Evolutionary conservation across 2,888 invertebrate genomes (phyloP), one percentile per base, ranked within the genome.

Genomic region (Meandrusa payeni): DNA sequence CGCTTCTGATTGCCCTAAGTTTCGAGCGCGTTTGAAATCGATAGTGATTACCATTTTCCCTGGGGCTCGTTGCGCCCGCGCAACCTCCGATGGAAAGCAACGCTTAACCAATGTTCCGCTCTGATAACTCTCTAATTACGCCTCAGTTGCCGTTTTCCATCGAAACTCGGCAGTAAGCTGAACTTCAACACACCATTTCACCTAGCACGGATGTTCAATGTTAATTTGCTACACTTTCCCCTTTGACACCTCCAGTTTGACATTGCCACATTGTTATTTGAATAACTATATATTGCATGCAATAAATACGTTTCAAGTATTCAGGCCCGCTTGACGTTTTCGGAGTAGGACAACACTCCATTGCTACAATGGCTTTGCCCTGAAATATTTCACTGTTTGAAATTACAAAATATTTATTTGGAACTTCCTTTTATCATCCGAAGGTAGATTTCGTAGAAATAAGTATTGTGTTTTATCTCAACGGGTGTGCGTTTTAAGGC

Each of bases 21-120:
- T 36, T 17, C 71, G 71, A 75, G 66, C 73, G 69, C 67, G 65
- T 76, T 81, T 75, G 85, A 86, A 87, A 87, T 83, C 83, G 85
- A 86, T 81, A 87, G 86, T 87, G 85, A 82, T 85, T 85, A 79
- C 82, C 76, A 85, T 82, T 86, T 86, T 82, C 86, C 85, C 83
- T 80, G 76, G 74, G 76, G 76, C 74, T 68, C 67, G 67, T 76
- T 77, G 81, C 79, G 76, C 80, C 72, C 69, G 77, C 81, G 80
- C 85, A 83, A 82, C 72, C 83, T 81, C 79, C 83, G 87, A 85
- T 87, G 85, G 86, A 86, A 86, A 87, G 85, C 82, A 80, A 71
- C 78, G 78, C 82, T 87, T 83, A 82, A 79, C 87, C 83, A 85
- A 86, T 86, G 86, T 83, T 82, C 71, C 72, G 85, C 83, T 86